Percentiles rank a stretch among this genome's conserved stretches.
Evolutionary conservation across 1,140 invertebrate species (phyloP).

Genomic region (Aethina tumida): DNA sequence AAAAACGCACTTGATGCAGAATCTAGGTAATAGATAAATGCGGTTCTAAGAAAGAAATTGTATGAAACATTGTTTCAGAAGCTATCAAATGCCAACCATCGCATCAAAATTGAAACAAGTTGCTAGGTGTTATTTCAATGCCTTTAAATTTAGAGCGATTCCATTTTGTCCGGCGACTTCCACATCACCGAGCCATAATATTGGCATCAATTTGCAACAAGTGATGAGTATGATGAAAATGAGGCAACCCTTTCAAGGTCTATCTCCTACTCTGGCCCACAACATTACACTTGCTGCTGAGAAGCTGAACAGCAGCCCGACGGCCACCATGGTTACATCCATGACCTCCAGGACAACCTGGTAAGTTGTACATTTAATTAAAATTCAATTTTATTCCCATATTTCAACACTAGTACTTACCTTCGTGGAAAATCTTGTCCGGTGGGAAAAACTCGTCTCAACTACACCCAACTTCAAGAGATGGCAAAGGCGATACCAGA

Average conservation of each 20-base stretch:
- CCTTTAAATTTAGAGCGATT: conserved; percentile 40
- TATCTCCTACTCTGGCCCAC: conserved; percentile 33
- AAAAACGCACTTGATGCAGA: too few species aligned
- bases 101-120: conserved; percentile 43
- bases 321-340: conserved; percentile 27
- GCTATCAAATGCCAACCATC: conserved; percentile 41
- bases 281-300: conserved; percentile 34
- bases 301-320: conserved; percentile 23
- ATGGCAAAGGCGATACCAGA: conserved; percentile 30
- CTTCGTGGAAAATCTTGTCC: conserved; percentile 20
- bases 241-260: conserved; percentile 31
- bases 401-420: neutral
- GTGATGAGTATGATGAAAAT: conserved; percentile 43
- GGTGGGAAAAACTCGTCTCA: conserved; percentile 21
- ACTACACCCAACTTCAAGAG: conserved; percentile 30
- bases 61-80: conserved; percentile 30
- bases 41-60: too few species aligned
- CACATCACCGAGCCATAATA: conserved; percentile 42
- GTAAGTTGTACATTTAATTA: conserved; percentile 8
- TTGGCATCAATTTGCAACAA: conserved; percentile 48
- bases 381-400: neutral
- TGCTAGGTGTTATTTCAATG: conserved; percentile 36
- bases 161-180: conserved; percentile 47
- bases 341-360: conserved; percentile 24
- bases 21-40: too few species aligned